These are phyloP conservation scores for Galemys pyrenaicus DNA, from an alignment of 2,113 vertebrate species.

Conservation along the genomic window DNA sequence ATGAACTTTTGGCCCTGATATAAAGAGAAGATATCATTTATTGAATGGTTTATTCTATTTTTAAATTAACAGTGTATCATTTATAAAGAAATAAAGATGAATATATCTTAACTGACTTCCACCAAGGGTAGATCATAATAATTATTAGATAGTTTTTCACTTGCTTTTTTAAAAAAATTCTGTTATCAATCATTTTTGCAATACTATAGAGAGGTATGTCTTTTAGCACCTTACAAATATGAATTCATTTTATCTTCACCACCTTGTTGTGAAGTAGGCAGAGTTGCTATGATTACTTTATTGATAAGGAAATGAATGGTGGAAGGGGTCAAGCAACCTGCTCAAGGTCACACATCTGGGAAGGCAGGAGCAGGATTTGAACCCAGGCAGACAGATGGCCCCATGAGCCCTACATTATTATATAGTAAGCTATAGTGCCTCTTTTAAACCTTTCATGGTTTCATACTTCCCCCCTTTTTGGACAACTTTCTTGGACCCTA, in stretches of 20 bases:
- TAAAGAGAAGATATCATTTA: not conserved
- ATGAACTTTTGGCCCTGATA: not conserved
- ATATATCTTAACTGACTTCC: not conserved
- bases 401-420: not conserved
- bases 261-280: not conserved
- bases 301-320: not conserved
- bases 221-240: not conserved
- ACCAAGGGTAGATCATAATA: not conserved
- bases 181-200: not conserved
- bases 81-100: conserved; percentile 43
- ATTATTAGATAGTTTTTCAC: not conserved
- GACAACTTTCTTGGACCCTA: not conserved
- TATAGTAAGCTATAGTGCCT: not conserved
- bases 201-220: not conserved
- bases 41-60: not conserved
- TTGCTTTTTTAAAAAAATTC: not conserved
- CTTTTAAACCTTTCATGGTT: not conserved
- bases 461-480: not conserved
- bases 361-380: not conserved
- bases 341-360: not conserved
- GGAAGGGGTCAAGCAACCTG: not conserved
- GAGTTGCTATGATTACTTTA: not conserved
- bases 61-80: not conserved
- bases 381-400: not conserved
- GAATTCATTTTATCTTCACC: not conserved